Evolutionary conservation across 2,113 vertebrate species (phyloP).

Genomic region (Aegotheles bennettii): DNA sequence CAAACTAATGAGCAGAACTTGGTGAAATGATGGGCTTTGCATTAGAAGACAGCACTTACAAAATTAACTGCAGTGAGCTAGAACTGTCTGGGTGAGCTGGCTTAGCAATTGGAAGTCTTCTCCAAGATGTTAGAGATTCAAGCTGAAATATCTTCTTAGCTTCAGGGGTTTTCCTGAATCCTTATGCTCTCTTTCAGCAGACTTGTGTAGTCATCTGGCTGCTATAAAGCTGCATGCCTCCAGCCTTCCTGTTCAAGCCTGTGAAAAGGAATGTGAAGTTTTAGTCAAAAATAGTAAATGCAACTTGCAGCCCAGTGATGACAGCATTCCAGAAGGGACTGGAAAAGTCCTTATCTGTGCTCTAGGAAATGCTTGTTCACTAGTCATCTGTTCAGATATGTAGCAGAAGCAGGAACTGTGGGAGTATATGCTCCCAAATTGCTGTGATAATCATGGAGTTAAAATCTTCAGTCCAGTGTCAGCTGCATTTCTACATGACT

Average conservation of each 20-base stretch:
- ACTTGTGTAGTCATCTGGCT: neutral
- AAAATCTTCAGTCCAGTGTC: neutral
- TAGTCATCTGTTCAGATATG: neutral
- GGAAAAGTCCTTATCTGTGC: neutral
- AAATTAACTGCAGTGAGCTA: neutral
- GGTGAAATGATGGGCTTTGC: neutral
- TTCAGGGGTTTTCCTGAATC: neutral
- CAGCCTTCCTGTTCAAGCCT: neutral
- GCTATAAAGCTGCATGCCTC: neutral
- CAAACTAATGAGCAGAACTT: neutral
- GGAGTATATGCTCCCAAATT: neutral
- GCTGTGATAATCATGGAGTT: neutral
- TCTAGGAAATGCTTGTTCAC: neutral
- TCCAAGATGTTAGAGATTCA: neutral
- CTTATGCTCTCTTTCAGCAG: neutral
- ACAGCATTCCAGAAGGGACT: neutral
- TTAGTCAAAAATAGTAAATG: neutral
- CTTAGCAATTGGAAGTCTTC: neutral
- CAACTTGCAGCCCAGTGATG: neutral
- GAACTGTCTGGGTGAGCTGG: neutral
- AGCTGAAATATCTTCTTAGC: neutral
- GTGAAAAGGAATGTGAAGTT: neutral
- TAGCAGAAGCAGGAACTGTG: neutral
- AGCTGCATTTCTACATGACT: rapidly evolving
- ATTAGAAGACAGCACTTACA: neutral